These are phyloP conservation scores for Seriola rivoliana DNA, from an alignment of 2,113 vertebrate genomes.

Conservation along the genomic window DNA sequence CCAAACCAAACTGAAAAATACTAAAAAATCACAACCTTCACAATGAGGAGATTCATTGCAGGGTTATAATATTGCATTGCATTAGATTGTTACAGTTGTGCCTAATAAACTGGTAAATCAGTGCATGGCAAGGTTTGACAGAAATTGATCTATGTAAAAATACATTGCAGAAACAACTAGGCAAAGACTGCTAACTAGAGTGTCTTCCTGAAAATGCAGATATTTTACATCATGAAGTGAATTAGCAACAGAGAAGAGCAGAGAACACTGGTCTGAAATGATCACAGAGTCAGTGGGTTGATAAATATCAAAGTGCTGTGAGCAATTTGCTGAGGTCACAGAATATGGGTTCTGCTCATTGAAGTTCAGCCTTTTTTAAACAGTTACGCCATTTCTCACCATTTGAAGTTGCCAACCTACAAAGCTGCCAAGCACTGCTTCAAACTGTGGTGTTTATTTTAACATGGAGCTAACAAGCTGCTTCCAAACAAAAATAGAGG, in stretches of 20 bases:
- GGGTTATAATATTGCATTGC: not conserved
- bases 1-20: not conserved
- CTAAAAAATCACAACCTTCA: not conserved
- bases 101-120: not conserved
- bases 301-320: slow-evolving; percentile 48
- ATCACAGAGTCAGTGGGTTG: slow-evolving; percentile 15
- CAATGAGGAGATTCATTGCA: no score
- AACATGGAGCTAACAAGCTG: slow-evolving; percentile 40
- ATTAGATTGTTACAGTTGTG: not conserved
- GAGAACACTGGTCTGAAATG: slow-evolving; percentile 1
- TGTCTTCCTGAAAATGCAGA: not conserved
- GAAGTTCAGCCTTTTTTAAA: slow-evolving; percentile 28
- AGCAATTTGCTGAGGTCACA: slow-evolving; percentile 51
- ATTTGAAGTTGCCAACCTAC: slow-evolving; percentile 34
- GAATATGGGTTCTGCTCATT: slow-evolving; percentile 27
- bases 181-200: not conserved
- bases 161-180: not conserved
- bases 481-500: slow-evolving; percentile 35
- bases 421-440: slow-evolving; percentile 38
- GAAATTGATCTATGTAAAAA: not conserved
- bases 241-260: not conserved
- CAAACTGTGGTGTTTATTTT: slow-evolving; percentile 48
- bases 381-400: slow-evolving; percentile 39
- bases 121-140: not conserved
- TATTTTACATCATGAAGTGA: not conserved